phyloP scores from a whole-genome alignment of 2,888 invertebrate species.

The Pyrrhia umbra region DNA sequence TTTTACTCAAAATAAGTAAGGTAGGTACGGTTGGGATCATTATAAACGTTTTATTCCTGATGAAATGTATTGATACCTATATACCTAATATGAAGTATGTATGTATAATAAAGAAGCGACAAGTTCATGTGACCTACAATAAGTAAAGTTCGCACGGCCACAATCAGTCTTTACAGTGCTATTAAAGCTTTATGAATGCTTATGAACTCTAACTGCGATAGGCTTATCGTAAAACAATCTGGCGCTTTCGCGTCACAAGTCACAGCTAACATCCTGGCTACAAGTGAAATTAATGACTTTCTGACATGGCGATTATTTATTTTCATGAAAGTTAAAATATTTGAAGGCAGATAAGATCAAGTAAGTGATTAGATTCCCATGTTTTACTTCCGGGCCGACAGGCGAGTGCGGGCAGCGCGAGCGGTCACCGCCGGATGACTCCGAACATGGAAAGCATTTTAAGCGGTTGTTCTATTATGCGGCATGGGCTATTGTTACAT shows the following conservation, averaged over 20 bases:
- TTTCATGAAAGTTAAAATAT: conserved; percentile 71
- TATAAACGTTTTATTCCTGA: conserved; percentile 8
- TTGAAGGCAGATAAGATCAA: conserved; percentile 75
- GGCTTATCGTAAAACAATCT: conserved; percentile 73
- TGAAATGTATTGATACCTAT: background rate
- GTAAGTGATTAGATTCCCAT: conserved; percentile 79
- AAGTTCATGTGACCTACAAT: conserved; percentile 33
- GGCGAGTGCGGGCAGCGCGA: conserved; percentile 60
- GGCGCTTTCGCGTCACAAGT: conserved; percentile 70
- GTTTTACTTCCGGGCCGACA: conserved; percentile 80
- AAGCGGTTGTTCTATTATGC: conserved; percentile 82
- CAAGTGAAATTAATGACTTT: conserved; percentile 83
- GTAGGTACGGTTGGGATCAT: background rate
- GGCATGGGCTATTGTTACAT: conserved; percentile 80
- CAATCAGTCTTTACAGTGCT: conserved; percentile 57
- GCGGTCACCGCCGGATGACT: conserved; percentile 81
- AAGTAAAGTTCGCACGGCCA: conserved; percentile 26
- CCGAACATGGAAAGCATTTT: conserved; percentile 89
- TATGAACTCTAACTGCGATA: conserved; percentile 67
- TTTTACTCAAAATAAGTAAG: conserved; percentile 14
- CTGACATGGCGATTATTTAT: conserved; percentile 71
- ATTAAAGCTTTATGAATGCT: conserved; percentile 60
- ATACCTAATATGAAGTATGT: conserved; percentile 1
- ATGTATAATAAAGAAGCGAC: conserved; percentile 13
- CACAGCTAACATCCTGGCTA: conserved; percentile 77